Evolutionary conservation across 37 sponge, comb jelly and placozoan species (phyloP), one percentile per base, ranked within the genome.

Genomic region (Corticium candelabrum): DNA sequence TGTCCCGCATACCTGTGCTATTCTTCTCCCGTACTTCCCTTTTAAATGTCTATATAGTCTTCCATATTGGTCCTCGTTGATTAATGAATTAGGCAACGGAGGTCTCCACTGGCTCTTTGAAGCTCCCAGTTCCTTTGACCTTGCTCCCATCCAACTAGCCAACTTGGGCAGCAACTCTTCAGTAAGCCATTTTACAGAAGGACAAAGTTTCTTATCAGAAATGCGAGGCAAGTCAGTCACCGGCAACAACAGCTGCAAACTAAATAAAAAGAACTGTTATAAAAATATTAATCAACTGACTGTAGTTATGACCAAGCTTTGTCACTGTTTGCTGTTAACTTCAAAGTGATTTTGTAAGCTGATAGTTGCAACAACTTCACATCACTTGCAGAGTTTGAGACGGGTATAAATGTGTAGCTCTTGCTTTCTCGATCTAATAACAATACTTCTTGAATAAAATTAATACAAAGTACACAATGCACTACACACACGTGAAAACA

Each of bases 21-120:
- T 70, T 3, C 41, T 56, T 27, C 78, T 83, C 5, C 90, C 93
- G 77, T 96, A 92, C 76, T 92, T 92, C 75, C 76, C 69, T 78
- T 92, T 96, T 78, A 96, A 69, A 34, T 77, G 43, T 27, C 34
- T 37, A 39, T 96, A 96, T 3, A 86, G 78, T 62, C 57, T 29
- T 27, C 75, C 68, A 37, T 87, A 96, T 21, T 74, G 68, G 40
- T 82, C 88, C 38, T 89, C 56, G 34, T 79, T 73, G 2, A 96
- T 77, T 40, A 94, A 81, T 0, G 82, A 33, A 34, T 67, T 15
- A 3, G 70, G 40, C 11, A 29, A 62, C n/a, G n/a, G n/a, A n/a
- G n/a, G n/a, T n/a, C n/a, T n/a, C n/a, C n/a, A n/a, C 5, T 37
- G 21, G 0, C 33, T 41, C 38, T 30, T 37, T 5, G 35, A 50